Base-by-base conservation (phyloP, 30 jellyfish, hydroid and myxozoan species). In the Hydractinia symbiolongicarpus region DNA sequence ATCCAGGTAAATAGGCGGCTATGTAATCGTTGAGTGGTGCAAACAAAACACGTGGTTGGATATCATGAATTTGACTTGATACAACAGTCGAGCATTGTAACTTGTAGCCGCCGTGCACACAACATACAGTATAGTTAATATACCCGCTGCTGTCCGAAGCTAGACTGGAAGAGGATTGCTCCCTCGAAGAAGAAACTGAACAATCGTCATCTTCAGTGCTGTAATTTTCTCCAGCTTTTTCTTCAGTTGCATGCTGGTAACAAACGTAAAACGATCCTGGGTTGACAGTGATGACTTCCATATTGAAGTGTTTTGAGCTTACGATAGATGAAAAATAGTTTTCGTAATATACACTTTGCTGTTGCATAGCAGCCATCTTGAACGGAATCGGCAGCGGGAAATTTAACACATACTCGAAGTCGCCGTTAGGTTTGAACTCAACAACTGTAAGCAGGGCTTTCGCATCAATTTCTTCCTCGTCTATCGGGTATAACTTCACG, bases 51-150 rank as follows among this genome's bases (percentile, higher is more conserved):
- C 84, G 77, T 49, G 84, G 81, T 8, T 55, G 21, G 49, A 53
- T 61, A 10, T 56, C 84, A 15, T 55, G 76, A 16, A n/a, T 5
- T 15, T 56, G 54, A 9, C 49, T 50, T 44, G 82, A 56, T 53
- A 16, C 58, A 67, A 72, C 52, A n/a, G 90, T 68, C 7, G 80
- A 50, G 56, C 89, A 82, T 13, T 49, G 74, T 30, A 86, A 17
- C 7, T 86, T 72, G 62, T 82, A 90, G 16, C 94, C 97, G 14
- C 88, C 91, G 67, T 90, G 97, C 7, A 90, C 60, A 66, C 97
- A 90, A 67, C 85, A 82, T 5, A 90, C 70, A 6, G 95, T 75
- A 56, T 90, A 90, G 6, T 79, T 73, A 40, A 89, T 68, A 10
- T 75, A 53, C 8, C 75, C 72, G 66, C 51, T 79, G 10, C 79